Evolutionary conservation across 2,797 vertebrate species (phyloP).

Genomic region (Sparidentex hasta): DNA sequence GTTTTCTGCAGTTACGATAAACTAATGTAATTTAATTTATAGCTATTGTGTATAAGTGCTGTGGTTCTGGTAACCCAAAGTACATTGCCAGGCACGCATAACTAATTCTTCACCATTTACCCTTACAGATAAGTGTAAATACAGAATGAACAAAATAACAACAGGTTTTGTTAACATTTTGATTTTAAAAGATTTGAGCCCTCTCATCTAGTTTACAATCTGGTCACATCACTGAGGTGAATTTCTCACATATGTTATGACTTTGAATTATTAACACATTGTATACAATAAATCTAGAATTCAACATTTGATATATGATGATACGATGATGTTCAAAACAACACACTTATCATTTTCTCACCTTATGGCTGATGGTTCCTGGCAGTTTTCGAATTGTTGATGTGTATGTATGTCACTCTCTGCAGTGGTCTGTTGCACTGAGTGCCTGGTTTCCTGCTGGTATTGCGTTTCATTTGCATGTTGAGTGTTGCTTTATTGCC

Average conservation of each 20-base stretch:
- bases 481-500: conserved; percentile 30
- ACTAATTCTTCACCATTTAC: background rate
- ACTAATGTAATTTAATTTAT: background rate
- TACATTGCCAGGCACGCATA: background rate
- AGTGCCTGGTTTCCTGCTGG: conserved; percentile 37
- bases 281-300: background rate
- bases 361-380: conserved; percentile 34
- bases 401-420: conserved; percentile 4
- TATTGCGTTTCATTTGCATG: background rate
- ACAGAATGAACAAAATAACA: background rate
- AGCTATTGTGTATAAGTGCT: background rate
- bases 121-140: background rate
- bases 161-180: background rate
- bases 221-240: conserved; percentile 6
- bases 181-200: background rate
- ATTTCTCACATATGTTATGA: background rate
- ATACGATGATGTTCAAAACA: conserved; percentile 1
- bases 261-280: background rate
- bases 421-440: background rate
- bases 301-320: background rate
- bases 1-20: background rate
- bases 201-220: background rate
- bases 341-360: conserved; percentile 23
- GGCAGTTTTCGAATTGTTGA: background rate
- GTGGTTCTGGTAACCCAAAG: background rate